Evolutionary conservation across 2,888 invertebrate species (phyloP), one percentile per base, ranked within the genome.

Genomic region (Panzeria rudis): DNA sequence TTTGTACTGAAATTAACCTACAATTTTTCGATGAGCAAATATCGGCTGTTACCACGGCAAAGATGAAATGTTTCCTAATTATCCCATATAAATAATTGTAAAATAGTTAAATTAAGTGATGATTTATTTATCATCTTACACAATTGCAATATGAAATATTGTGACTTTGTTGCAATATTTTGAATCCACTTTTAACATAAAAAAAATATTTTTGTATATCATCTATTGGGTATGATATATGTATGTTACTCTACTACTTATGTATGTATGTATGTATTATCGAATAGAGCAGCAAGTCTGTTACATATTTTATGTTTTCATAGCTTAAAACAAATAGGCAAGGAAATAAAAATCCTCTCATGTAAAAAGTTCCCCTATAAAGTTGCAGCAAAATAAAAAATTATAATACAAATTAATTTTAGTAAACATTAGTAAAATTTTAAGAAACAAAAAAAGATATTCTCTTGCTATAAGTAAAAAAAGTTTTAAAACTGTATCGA

Each of bases 401-500:
- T 47, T 59, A 73, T 59, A 50, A 73, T 59, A 66, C 73, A 73
- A 73, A 80, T 50, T 80, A 80, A 73, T 56, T 80, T 72, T 80
- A 80, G 66, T 50, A 50, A 80, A 73, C 44, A 29, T 17, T 78
- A 80, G 80, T 80, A 80, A 80, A 80, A 80, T 80, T 80, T 80
- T 80, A 80, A 80, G 80, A 73, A 73, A 73, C 35, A 66, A 64
- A 79, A n/a, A 76, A 73, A 73, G 80, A 80, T 80, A 80, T 80
- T 80, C 73, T 77, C 77, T 83, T 69, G 71, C 62, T 83, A 56
- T 77, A 77, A 76, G 71, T 76, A 69, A 69, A 77, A 54, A 73
- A 76, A 82, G 56, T 82, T 77, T 71, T 77, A 66, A 83, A 71
- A 75, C 41, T 73, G 50, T 71, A 71, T 41, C 56, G 47, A 83